phyloP scores from a whole-genome alignment of 2,797 vertebrate genomes.

The Etheostoma nigrum region DNA sequence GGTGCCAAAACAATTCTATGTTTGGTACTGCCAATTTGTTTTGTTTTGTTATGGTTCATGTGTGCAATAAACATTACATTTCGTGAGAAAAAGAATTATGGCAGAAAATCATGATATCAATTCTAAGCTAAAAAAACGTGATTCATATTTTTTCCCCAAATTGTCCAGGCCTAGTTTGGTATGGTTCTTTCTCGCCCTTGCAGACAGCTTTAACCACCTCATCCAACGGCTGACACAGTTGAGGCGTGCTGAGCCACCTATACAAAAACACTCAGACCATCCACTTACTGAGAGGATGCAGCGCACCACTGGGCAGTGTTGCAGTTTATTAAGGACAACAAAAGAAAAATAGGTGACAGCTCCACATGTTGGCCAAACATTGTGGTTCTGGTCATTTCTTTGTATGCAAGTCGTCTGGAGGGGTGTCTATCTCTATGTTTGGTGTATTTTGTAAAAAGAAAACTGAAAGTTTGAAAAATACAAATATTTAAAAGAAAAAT shows the following conservation, averaged over 20 bases:
- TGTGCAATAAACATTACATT: too few species aligned
- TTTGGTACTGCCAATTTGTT: too few species aligned
- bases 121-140: too few species aligned
- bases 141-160: too few species aligned
- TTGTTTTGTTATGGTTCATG: too few species aligned
- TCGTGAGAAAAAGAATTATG: too few species aligned
- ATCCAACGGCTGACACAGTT: background rate
- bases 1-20: too few species aligned
- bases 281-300: conserved; percentile 5
- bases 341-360: background rate
- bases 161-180: too few species aligned
- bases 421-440: background rate
- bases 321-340: background rate
- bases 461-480: too few species aligned
- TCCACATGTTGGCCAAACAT: background rate
- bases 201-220: background rate
- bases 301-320: background rate
- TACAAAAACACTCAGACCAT: background rate
- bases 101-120: too few species aligned
- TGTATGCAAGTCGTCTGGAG: background rate
- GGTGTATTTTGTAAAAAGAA: background rate
- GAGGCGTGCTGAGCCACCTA: background rate
- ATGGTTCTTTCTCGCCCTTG: background rate
- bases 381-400: background rate
- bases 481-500: background rate